Evolutionary conservation across 2,888 invertebrate genomes (phyloP).

Genomic region (Seira sanloemensis): DNA sequence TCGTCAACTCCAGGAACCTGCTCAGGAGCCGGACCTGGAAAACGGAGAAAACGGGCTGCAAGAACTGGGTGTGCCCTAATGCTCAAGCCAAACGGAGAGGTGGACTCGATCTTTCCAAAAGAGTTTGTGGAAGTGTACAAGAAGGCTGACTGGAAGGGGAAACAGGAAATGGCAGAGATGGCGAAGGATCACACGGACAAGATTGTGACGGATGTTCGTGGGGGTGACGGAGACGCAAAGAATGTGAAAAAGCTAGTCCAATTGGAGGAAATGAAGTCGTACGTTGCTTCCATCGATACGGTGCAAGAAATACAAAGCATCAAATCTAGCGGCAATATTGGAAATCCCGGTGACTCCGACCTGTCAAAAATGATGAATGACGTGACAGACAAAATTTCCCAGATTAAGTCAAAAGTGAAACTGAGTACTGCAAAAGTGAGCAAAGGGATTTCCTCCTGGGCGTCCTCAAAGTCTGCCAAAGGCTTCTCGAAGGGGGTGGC

Average conservation of each 20-base stretch:
- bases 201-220: not conserved
- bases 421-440: not conserved
- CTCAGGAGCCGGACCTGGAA: not conserved
- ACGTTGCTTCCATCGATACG: not conserved
- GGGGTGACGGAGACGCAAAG: not conserved
- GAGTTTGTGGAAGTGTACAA: slow-evolving; percentile 16
- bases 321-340: too few species aligned
- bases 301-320: not conserved
- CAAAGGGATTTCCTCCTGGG: not conserved
- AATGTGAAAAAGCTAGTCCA: not conserved
- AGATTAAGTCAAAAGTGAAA: too few species aligned
- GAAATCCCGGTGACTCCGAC: too few species aligned
- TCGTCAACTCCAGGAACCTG: not conserved
- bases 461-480: not conserved
- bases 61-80: not conserved
- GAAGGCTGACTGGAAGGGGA: not conserved
- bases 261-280: not conserved
- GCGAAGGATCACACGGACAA: not conserved
- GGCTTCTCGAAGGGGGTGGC: not conserved
- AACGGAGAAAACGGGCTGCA: not conserved
- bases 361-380: too few species aligned
- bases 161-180: not conserved
- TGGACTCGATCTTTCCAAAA: not conserved
- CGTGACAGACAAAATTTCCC: too few species aligned
- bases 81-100: not conserved